Percentiles rank a stretch among this genome's conserved stretches.
Evolutionary conservation across 1,140 invertebrate genomes (phyloP).

Genomic region (Temnothorax curvispinosus): DNA sequence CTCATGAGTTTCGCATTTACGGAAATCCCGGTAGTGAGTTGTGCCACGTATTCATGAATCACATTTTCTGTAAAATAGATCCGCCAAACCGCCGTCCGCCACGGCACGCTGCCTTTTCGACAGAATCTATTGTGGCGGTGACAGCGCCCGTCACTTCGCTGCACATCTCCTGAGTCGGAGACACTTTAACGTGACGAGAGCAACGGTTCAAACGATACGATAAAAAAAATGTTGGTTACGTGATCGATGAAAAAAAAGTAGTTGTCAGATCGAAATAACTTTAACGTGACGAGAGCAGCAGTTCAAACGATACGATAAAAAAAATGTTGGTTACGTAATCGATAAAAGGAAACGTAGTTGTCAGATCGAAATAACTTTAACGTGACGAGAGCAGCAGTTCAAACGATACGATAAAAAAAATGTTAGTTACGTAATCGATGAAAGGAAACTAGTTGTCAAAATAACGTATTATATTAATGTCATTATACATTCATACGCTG

Average conservation of each 20-base stretch:
- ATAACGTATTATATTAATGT: not conserved
- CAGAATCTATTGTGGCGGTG: conserved; percentile 51
- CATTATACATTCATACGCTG: not conserved
- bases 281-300: too few species aligned
- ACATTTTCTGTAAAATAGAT: conserved; percentile 79
- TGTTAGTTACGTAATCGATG: not conserved
- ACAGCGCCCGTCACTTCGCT: conserved; percentile 46
- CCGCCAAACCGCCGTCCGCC: conserved; percentile 72
- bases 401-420: not conserved
- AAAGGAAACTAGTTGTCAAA: not conserved
- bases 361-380: not conserved
- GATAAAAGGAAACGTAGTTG: not conserved
- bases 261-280: conserved; percentile 1
- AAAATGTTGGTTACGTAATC: not conserved
- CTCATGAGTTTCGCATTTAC: conserved; percentile 68
- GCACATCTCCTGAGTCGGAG: conserved; percentile 15
- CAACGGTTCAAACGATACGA: conserved; percentile 25
- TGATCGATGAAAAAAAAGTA: not conserved
- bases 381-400: too few species aligned
- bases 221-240: conserved; percentile 7
- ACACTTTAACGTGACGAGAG: conserved; percentile 44
- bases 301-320: not conserved
- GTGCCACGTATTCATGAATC: conserved; percentile 77
- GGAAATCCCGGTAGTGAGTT: conserved; percentile 70
- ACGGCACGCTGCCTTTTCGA: conserved; percentile 52